Evolutionary conservation across 2,888 invertebrate species (phyloP).

Genomic region (Ditula angustiorana): DNA sequence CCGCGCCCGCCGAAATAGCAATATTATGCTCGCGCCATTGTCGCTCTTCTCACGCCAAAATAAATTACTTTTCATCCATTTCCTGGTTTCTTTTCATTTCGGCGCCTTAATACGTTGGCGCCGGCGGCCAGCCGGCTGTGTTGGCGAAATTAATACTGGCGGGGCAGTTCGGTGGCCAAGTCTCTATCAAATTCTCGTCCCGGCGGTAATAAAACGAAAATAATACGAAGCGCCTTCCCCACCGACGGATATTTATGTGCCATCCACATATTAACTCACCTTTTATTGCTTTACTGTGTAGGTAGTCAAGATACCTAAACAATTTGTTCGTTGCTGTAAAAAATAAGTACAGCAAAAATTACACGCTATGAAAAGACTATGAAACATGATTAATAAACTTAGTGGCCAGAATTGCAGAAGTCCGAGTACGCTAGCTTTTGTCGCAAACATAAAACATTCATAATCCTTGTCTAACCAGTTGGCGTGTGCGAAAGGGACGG

Average conservation of each 20-base stretch:
- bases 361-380: neutral
- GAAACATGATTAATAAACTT: neutral
- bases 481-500: too few species aligned
- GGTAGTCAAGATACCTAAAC: conserved; percentile 44
- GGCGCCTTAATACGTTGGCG: conserved; percentile 72
- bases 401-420: neutral
- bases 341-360: conserved; percentile 18
- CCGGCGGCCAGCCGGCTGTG: conserved; percentile 65
- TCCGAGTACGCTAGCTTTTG: too few species aligned
- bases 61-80: conserved; percentile 77
- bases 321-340: conserved; percentile 30
- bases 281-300: conserved; percentile 62
- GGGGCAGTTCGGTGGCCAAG: conserved; percentile 72
- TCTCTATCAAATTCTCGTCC: conserved; percentile 76
- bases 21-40: conserved; percentile 50
- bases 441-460: too few species aligned
- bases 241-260: conserved; percentile 69
- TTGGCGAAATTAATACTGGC: conserved; percentile 73
- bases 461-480: too few species aligned
- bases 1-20: conserved; percentile 42
- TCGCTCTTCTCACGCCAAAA: conserved; percentile 62
- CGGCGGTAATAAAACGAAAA: conserved; percentile 77
- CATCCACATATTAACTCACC: conserved; percentile 65
- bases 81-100: conserved; percentile 75
- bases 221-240: conserved; percentile 66